Evolutionary conservation across 2,113 vertebrate species (phyloP), one percentile per base, ranked within the genome.

Genomic region (Triplophysa dalaica): DNA sequence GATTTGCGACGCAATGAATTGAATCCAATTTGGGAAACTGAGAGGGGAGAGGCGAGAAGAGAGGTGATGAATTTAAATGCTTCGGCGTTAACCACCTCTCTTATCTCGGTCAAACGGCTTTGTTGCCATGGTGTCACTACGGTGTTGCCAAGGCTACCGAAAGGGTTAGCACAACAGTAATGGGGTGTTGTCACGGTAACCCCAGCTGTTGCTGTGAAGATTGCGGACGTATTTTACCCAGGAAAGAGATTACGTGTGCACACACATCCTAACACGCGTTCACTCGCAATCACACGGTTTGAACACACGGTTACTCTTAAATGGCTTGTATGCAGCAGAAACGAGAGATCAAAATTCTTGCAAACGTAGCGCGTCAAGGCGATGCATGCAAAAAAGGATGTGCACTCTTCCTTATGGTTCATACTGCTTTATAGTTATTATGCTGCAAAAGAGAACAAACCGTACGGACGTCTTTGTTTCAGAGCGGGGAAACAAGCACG

Each of bases 131-230:
- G 84, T 82, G 83, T 82, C 81, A 63, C 68, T 33, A 75, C 4
- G 73, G 81, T 81, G 84, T 85, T 85, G 78, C 84, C 84, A 85
- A 77, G 81, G 81, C 81, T 83, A 83, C 84, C 60, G 52, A 69
- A 12, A 77, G 78, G 60, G 84, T 77, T 85, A 77, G 75, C 83
- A 78, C 83, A 81, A 84, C 79, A 77, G 63, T 75, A 70, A 70
- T 74, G 38, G 79, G 81, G 84, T 85, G 81, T 85, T 83, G 83
- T 81, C 81, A 85, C 75, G 76, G 75, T 83, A 70, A 85, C 75
- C 69, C 70, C 74, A 83, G 81, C 80, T 83, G 84, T 81, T 78
- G 60, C 75, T 61, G 74, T 66, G 54, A 21, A 33, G 79, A 81
- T 75, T 74, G 24, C 60, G 76, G 70, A 79, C 76, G 72, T 76